Evolutionary conservation across 2,888 invertebrate species (phyloP), one percentile per base, ranked within the genome.

Genomic region (Leptarthrus brevirostris): DNA sequence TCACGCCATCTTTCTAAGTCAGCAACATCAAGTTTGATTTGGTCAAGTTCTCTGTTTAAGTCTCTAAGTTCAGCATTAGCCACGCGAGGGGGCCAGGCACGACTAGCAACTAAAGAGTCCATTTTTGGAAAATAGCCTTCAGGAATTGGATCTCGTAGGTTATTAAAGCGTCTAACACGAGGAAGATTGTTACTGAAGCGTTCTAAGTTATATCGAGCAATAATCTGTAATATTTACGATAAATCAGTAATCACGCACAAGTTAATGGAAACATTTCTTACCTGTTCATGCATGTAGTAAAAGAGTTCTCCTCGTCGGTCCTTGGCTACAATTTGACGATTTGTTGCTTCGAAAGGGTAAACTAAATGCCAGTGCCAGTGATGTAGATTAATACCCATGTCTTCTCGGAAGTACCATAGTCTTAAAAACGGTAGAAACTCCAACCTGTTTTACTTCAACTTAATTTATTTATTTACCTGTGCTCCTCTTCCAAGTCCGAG

Each of bases 111-210:
- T 76, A 90, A 86, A 6, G 91, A 91, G 84, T 93, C 91, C 79
- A 94, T 84, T 83, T 93, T 93, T 0, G 93, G 91, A 86, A 93
- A 93, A 83, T 94, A 93, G 0, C 89, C 93, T 82, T 93, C 92
- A 0, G 83, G 82, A 77, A 94, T 91, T 3, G 92, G 89, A 8
- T 87, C 87, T 1, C 88, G 86, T 83, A 91, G 88, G 82, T 92
- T 87, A 76, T 86, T 87, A 77, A 87, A 88, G 0, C 90, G 87
- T 16, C 85, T 84, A 1, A 90, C 90, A 0, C 90, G 88, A 0
- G 86, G 80, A 78, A 93, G 81, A 1, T 87, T 87, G 81, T 92
- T 92, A 81, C 90, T 90, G 73, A 93, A 81, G 1, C 93, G 88
- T 82, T 93, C 93, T 69, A 86, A 82, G 80, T 92, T 92, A 85